Percentiles rank a stretch among this genome's conserved stretches.
phyloP scores from a whole-genome alignment of 2,797 vertebrate species.

The Cossypha heuglini region DNA sequence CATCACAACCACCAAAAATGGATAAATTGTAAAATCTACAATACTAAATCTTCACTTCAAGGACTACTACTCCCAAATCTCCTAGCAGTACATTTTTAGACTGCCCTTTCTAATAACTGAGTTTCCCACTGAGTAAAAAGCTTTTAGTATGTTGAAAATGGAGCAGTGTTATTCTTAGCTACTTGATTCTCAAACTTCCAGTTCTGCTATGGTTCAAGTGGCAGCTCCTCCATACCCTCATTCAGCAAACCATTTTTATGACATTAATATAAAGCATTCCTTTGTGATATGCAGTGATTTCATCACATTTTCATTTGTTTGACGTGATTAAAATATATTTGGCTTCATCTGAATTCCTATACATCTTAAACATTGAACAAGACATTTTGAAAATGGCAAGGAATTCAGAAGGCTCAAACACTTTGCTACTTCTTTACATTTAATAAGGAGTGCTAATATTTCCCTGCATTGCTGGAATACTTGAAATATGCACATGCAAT shows the following conservation, averaged over 20 bases:
- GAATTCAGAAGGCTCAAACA: neutral
- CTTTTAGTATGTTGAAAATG: conserved; percentile 68
- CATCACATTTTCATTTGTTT: conserved; percentile 50
- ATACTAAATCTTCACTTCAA: conserved; percentile 72
- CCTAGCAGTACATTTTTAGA: conserved; percentile 69
- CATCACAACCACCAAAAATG: conserved; percentile 70
- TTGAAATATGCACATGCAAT: neutral
- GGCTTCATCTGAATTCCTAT: conserved; percentile 8
- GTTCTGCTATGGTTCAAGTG: conserved; percentile 54
- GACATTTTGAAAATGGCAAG: neutral
- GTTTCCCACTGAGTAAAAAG: conserved; percentile 71
- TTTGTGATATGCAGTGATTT: conserved; percentile 54
- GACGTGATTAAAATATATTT: conserved; percentile 51
- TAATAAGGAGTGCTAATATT: neutral
- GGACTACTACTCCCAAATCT: conserved; percentile 71
- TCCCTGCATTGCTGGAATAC: neutral
- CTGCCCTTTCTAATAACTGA: conserved; percentile 72
- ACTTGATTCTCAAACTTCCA: conserved; percentile 61
- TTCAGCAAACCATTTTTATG: conserved; percentile 7
- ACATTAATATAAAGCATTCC: conserved; percentile 43
- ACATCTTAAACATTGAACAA: neutral
- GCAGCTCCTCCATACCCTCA: neutral
- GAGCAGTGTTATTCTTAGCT: conserved; percentile 65
- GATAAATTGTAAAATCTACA: conserved; percentile 75
- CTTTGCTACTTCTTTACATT: neutral